Evolutionary conservation across 2,797 vertebrate species (phyloP).

Genomic region (Silurus aristotelis): DNA sequence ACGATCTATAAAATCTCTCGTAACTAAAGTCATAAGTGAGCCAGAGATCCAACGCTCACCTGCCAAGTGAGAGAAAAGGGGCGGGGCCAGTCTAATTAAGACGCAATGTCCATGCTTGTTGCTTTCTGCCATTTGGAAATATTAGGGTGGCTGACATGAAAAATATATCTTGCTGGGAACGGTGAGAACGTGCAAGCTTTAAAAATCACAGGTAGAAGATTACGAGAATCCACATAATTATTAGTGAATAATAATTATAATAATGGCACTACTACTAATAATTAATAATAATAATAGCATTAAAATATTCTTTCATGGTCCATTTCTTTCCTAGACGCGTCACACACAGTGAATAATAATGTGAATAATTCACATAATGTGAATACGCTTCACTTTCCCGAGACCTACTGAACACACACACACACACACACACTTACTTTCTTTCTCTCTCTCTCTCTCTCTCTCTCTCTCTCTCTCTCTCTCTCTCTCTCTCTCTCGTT

Average conservation of each 20-base stretch:
- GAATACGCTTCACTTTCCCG: conserved; percentile 56
- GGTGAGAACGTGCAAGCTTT: conserved; percentile 58
- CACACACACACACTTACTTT: neutral
- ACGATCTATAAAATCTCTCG: neutral
- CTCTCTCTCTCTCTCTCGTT: neutral
- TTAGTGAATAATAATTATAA: conserved; percentile 72
- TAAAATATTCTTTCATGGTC: conserved; percentile 39
- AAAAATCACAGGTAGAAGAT: conserved; percentile 59
- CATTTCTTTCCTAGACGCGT: conserved; percentile 70
- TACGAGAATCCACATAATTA: conserved; percentile 67
- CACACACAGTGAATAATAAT: conserved; percentile 50
- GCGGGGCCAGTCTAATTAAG: neutral
- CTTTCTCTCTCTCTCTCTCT: too few species aligned
- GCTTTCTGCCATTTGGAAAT: conserved; percentile 9
- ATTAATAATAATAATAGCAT: conserved; percentile 37
- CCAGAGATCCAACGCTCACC: neutral
- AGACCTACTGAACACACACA: conserved; percentile 53
- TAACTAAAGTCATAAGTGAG: conserved; percentile 11
- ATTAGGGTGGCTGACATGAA: neutral
- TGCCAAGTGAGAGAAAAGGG: neutral
- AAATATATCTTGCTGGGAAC: conserved; percentile 49
- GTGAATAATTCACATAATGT: conserved; percentile 46
- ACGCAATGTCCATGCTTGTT: conserved; percentile 12
- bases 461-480: too few species aligned
- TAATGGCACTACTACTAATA: conserved; percentile 71